Percentiles rank a stretch among this genome's conserved stretches.
Evolutionary conservation across 2,113 vertebrate genomes (phyloP).

Genomic region (Phodopus roborovskii): DNA sequence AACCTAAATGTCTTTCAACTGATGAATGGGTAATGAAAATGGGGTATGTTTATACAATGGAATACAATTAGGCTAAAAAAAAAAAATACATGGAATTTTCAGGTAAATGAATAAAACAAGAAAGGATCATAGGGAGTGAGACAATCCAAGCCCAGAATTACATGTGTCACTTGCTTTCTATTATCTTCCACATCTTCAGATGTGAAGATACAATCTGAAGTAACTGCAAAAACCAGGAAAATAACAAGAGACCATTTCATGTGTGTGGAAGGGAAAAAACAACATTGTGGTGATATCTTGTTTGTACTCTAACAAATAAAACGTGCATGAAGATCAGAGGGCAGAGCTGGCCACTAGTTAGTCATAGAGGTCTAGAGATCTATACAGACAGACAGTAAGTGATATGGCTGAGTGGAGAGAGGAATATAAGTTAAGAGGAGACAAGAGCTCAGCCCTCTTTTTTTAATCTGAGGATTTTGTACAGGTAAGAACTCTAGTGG

Average conservation of each 20-base stretch:
- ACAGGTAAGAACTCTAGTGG: too few species aligned
- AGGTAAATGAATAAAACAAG: neutral
- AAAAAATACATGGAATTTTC: neutral
- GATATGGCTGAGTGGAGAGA: too few species aligned
- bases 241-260: neutral
- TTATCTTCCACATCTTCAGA: neutral
- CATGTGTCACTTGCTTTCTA: neutral
- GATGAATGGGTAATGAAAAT: neutral
- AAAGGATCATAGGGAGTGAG: neutral
- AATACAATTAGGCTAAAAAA: neutral
- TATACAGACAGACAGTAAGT: too few species aligned
- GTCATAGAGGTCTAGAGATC: too few species aligned
- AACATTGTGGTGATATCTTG: too few species aligned
- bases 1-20: neutral
- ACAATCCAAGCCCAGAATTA: neutral
- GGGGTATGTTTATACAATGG: neutral
- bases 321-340: too few species aligned
- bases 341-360: too few species aligned
- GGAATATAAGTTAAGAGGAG: too few species aligned
- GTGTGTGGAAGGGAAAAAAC: neutral
- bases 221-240: neutral
- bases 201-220: neutral
- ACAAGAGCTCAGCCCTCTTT: too few species aligned
- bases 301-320: too few species aligned
- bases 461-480: too few species aligned